Evolutionary conservation across 2,797 vertebrate species (phyloP).

Genomic region (Eutrigla gurnardus): DNA sequence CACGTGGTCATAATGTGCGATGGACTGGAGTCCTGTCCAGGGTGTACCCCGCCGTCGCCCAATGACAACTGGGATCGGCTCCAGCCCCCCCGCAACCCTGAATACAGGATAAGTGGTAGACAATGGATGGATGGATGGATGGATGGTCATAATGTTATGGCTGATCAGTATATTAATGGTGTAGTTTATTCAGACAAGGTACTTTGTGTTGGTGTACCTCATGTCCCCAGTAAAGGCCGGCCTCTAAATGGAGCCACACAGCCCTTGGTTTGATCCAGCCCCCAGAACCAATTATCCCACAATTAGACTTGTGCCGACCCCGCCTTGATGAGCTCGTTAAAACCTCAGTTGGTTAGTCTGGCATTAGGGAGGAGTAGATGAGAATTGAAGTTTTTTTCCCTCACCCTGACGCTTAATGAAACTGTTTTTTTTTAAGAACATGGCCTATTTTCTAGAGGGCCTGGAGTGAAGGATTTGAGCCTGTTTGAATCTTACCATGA

Average conservation of each 20-base stretch:
- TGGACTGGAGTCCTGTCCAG: too few species aligned
- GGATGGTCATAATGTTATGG: too few species aligned
- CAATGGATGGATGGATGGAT: too few species aligned
- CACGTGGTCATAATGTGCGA: too few species aligned
- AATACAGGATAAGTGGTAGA: too few species aligned
- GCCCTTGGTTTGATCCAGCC: constrained; percentile 60
- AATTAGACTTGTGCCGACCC: constrained; percentile 64
- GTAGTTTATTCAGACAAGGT: constrained; percentile 30
- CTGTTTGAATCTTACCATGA: too few species aligned
- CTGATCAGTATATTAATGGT: too few species aligned
- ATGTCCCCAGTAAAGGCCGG: not conserved
- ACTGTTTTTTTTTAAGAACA: constrained; percentile 49
- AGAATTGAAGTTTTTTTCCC: constrained; percentile 22
- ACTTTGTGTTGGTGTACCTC: constrained; percentile 14
- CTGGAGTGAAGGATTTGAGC: constrained; percentile 29
- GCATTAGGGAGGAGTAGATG: constrained; percentile 59
- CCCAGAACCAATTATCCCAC: constrained; percentile 65
- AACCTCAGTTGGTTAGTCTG: constrained; percentile 70
- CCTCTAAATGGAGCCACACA: constrained; percentile 56
- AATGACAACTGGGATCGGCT: too few species aligned
- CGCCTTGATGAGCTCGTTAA: constrained; percentile 68
- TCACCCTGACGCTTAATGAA: constrained; percentile 44
- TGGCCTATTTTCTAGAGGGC: constrained; percentile 58
- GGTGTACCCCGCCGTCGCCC: too few species aligned
- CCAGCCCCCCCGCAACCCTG: too few species aligned